Base-by-base conservation (phyloP, 2,888 invertebrate species). In the Alentia gelatinosa region DNA sequence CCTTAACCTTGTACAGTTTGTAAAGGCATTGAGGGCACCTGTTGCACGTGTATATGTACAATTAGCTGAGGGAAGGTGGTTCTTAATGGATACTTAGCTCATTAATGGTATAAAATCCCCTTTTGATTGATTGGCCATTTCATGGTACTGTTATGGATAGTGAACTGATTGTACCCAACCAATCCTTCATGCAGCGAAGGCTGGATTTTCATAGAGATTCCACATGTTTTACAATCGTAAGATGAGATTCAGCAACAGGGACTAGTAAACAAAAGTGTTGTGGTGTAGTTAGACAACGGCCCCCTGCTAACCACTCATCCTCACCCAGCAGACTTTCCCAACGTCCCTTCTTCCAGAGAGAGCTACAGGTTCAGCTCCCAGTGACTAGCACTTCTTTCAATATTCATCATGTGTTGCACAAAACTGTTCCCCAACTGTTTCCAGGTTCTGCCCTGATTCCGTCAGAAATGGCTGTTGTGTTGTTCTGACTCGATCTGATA, bases 1-100 rank as follows among this genome's bases (percentile, higher is more conserved):
- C 37, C 15, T 33, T 79, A 74, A 39, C 79, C 79, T 35, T 79
- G 79, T 79, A 79, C 79, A 79, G 79, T 79, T 35, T 79, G 79
- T 79, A 37, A 79, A n/a, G 37, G 68, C 68, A 68, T 68, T 68
- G 68, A 26, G 68, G 68, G 30, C 33, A 30, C 30, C 26, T 1
- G 68, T 30, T 30, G 68, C 68, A 30, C 30, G 33, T 68, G 33
- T 68, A 30, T 26, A 68, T 68, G 68, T 68, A 30, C 68, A 68
- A 26, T 9, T 68, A 68, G 68, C 33, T 68, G 30, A 26, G 63
- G 3, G 33, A 68, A 26, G 26, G 1, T 68, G 30, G 30, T 68
- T 68, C n/a, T n/a, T n/a, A n/a, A n/a, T n/a, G n/a, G n/a, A n/a
- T n/a, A n/a, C n/a, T n/a, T n/a, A 26, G 68, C 68, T 68, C 12